Percentiles rank a stretch among this genome's conserved stretches.
Evolutionary conservation across 2,888 invertebrate species (phyloP).

Genomic region (Rhingia rostrata): DNA sequence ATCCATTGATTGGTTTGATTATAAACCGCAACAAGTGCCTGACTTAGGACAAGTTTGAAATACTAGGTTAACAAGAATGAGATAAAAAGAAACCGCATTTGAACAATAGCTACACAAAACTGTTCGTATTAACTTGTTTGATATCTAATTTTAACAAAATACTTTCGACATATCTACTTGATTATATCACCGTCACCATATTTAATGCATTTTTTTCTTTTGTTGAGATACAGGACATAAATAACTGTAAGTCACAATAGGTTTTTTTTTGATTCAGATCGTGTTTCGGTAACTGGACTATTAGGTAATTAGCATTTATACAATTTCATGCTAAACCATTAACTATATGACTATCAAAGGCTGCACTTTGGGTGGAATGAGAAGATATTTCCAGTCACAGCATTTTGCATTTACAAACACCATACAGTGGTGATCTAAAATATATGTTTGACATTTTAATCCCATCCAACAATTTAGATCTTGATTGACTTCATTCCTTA

Average conservation of each 20-base stretch:
- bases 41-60: neutral
- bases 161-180: constrained; percentile 39
- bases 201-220: constrained; percentile 4
- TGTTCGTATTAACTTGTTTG: constrained; percentile 32
- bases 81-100: neutral
- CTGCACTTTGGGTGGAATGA: neutral
- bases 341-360: neutral
- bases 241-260: neutral
- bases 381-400: neutral
- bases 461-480: no score
- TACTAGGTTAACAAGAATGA: neutral
- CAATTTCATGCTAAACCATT: neutral
- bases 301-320: neutral
- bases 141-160: no score
- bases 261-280: neutral
- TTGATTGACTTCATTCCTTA: no score
- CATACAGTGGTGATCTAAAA: no score
- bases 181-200: constrained; percentile 45
- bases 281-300: neutral
- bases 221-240: neutral
- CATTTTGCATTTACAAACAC: neutral
- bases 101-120: neutral
- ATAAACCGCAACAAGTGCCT: no score
- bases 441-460: no score
- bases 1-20: neutral